Base-by-base conservation (phyloP, 2,113 vertebrate species). In the Tachysurus vachellii region DNA sequence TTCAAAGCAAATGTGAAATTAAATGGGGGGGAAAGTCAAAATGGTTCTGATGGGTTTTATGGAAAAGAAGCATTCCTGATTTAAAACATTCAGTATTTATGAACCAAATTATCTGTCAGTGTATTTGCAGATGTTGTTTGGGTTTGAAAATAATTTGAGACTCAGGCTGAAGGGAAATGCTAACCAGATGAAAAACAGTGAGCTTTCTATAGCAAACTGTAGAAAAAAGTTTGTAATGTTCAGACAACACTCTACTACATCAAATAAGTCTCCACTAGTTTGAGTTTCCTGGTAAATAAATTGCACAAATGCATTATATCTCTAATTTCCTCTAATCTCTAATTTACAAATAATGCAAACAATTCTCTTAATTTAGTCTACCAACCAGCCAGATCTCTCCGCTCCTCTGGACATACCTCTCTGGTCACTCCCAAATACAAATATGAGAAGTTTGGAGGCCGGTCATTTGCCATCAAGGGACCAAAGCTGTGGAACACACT, bases 21-120 rank as follows among this genome's bases (percentile, higher is more conserved):
- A 59, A 17, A 59, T 59, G 54, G 17, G 19, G 36, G 21, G 11
- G 8, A 54, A 56, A 56, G 2, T 31, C 10, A 31, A 54, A 68
- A 68, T 11, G n/a, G 14, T 16, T 36, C 64, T 23, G n/a, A 56
- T 71, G 64, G 47, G 62, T 26, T 73, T 76, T 73, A 56, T 2
- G 5, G 10, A 73, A 44, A 76, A 57, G 26, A 82, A 57, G 3
- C 70, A 85, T 59, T 50, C 50, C 26, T 57, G 28, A 42, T 57
- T 84, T 84, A 59, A 84, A 85, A 59, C 31, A 57, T 77, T 31
- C 59, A 47, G 21, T n/a, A 85, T 75, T 61, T 53, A 26, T 85
- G 31, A 76, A 50, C 36, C 26, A 50, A 62, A 62, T 14, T 77
- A 17, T 28, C 84, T 47, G 62, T 50, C 6, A 50, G 14, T 61